Evolutionary conservation across 1,140 invertebrate genomes (phyloP).

Genomic region (Euglossa dilemma): DNA sequence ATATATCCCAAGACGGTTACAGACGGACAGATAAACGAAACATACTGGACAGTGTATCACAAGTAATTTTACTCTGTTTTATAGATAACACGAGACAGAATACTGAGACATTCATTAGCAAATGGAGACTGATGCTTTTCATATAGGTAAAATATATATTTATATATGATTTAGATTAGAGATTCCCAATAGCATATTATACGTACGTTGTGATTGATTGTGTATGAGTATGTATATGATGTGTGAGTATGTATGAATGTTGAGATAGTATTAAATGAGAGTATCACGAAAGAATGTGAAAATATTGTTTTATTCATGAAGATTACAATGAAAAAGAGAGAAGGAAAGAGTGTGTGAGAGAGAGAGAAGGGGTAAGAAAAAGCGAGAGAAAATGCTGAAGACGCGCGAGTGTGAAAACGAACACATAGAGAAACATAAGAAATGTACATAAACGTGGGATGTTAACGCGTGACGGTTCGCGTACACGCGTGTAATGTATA

Average conservation of each 20-base stretch:
- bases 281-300: not conserved
- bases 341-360: not conserved
- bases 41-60: not conserved
- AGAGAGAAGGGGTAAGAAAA: not conserved
- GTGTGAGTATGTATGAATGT: not conserved
- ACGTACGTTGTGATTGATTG: constrained; percentile 70
- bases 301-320: constrained; percentile 12
- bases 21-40: not conserved
- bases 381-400: not conserved
- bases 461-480: constrained; percentile 60
- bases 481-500: constrained; percentile 39
- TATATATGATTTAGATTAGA: constrained; percentile 80
- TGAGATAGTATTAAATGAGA: not conserved
- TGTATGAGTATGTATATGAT: constrained; percentile 23
- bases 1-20: not conserved
- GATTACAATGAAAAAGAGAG: not conserved
- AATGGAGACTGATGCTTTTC: constrained; percentile 82
- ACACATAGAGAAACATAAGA: constrained; percentile 29
- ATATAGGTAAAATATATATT: constrained; percentile 83
- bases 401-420: not conserved
- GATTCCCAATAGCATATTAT: constrained; percentile 74
- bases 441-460: constrained; percentile 69
- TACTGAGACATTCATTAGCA: constrained; percentile 70
- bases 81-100: constrained; percentile 53
- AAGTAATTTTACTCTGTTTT: constrained; percentile 25